Conservation (phyloP, 2,113 vertebrate species). For the Eupsittula cactorum region DNA sequence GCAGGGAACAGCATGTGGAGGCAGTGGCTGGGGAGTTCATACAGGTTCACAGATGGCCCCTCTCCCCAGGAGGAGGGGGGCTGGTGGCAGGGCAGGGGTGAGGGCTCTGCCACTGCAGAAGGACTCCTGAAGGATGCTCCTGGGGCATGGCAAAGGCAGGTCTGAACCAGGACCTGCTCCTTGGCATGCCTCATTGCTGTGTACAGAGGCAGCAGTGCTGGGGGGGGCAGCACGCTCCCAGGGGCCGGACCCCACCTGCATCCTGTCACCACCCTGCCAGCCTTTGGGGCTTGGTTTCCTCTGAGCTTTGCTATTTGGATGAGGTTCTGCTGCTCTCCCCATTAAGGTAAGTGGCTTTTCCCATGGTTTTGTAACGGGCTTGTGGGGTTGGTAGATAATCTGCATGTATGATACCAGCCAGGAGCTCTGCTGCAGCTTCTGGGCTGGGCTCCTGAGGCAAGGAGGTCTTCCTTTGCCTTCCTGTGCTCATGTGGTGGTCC, state of each 20-base stretch:
- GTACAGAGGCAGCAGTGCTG: not conserved
- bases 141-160: not conserved
- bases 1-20: not conserved
- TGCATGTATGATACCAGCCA: not conserved
- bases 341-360: not conserved
- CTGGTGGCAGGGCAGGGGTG: not conserved
- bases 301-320: not conserved
- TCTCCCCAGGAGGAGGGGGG: not conserved
- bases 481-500: not conserved
- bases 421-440: not conserved
- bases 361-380: not conserved
- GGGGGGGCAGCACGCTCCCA: accelerated
- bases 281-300: not conserved
- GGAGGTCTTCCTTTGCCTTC: not conserved
- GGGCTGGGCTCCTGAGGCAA: not conserved
- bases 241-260: not conserved
- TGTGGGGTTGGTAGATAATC: not conserved
- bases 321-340: not conserved
- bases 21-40: not conserved
- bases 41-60: not conserved
- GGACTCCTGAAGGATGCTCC: not conserved
- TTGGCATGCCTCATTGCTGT: not conserved
- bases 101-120: not conserved
- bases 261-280: not conserved
- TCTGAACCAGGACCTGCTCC: not conserved